Base-by-base conservation (phyloP, 2,113 vertebrate species). In the Danio rerio region DNA sequence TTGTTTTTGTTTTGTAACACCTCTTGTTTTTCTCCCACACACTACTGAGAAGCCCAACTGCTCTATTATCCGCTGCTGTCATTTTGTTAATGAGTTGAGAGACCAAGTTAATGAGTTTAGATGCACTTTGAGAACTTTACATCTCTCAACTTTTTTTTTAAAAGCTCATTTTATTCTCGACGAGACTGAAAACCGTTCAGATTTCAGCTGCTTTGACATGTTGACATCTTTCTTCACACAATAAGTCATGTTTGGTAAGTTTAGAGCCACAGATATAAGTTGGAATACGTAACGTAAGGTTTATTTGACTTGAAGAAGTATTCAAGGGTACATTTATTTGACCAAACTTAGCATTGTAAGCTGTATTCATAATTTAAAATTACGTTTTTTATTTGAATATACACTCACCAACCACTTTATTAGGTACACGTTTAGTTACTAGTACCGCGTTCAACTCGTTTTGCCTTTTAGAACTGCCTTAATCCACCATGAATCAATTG, bases 21-120 rank as follows among this genome's bases (percentile, higher is more conserved):
- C 53, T 43, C 9, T 31, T 56, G 2, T 43, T 11, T 40, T 15
- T 40, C 72, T 16, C 62, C 2, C 61, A 1, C 49, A 40, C 62
- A 55, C 59, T 42, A 80, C 63, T 55, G 61, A 53, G 20, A 12
- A 20, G 55, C 42, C 73, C 42, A 47, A 15, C 42, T 59, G 73
- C 73, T 59, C 18, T 7, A 20, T 20, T 76, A 6, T 75, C 20
- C 47, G 66, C 18, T 75, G 42, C 16, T 61, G 42, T 76, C 42
- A 47, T 76, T 61, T 76, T 47, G 42, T 76, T 76, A 76, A 76
- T 21, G 73, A 47, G 55, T 15, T 61, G 47, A 21, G 18, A 21
- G 42, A 59, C 55, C 31, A 3, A 31, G 31, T 45, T 59, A 20
- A 59, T 75, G 53, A 42, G 42, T 43, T 61, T 43, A 59, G 31